These are phyloP conservation scores for human (Homo sapiens) DNA, from an alignment of 2,113 vertebrate species.

Conservation along the genomic window DNA sequence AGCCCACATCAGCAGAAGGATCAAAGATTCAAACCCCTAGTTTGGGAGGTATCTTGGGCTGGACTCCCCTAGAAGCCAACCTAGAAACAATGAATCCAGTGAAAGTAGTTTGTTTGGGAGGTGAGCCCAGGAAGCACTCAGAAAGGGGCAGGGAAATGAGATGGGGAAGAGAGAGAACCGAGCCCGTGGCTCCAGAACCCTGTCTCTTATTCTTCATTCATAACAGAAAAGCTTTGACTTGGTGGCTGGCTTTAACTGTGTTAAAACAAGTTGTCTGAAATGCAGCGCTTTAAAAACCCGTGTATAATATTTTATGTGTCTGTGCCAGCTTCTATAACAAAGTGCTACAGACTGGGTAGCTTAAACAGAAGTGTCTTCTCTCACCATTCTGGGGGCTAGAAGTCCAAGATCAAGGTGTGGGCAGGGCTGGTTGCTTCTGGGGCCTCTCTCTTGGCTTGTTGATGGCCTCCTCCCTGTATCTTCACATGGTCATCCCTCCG, in stretches of 20 bases:
- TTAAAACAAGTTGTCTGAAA: background rate
- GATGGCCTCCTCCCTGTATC: background rate
- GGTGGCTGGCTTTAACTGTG: background rate
- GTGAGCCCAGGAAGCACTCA: rapidly evolving
- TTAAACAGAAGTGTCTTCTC: background rate
- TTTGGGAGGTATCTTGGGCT: background rate
- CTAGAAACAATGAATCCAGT: background rate
- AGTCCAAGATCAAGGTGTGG: background rate
- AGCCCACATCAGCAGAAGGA: background rate
- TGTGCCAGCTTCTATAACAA: background rate
- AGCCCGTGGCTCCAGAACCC: background rate
- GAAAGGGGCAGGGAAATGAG: background rate
- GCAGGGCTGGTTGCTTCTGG: background rate
- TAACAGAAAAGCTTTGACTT: background rate
- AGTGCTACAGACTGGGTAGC: background rate
- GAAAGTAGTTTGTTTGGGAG: background rate
- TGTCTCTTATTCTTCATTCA: background rate
- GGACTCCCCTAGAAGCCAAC: background rate
- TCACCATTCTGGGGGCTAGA: background rate
- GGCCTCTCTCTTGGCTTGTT: background rate
- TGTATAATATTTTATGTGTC: too few species aligned
- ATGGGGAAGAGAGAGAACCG: rapidly evolving
- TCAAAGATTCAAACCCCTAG: rapidly evolving
- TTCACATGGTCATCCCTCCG: background rate
- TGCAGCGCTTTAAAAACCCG: background rate